Conservation (phyloP, 2,888 invertebrate genomes). For the Scelioninae gen. 1 region DNA sequence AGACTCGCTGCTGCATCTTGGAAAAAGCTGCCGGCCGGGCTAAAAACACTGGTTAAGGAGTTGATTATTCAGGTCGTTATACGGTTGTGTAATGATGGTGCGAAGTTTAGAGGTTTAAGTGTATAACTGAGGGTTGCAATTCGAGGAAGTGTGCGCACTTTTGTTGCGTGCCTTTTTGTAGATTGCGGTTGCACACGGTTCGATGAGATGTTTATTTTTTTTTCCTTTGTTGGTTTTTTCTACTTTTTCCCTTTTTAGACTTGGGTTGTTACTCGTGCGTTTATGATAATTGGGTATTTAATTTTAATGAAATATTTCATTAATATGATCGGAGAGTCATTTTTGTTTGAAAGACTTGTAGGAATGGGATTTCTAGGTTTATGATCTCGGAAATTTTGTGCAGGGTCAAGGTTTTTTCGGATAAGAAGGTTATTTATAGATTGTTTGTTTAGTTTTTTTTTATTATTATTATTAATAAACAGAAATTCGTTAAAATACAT, state of each 20-base stretch:
- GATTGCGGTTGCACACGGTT: constrained; percentile 9
- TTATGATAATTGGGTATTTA: constrained; percentile 49
- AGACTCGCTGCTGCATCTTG: not conserved
- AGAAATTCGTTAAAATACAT: no score
- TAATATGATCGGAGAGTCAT: not conserved
- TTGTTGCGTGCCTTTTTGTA: constrained; percentile 43
- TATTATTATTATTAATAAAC: no score
- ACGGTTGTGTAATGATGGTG: constrained; percentile 45
- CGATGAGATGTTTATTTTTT: constrained; percentile 24
- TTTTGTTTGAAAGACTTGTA: not conserved
- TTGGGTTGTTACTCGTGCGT: constrained; percentile 1
- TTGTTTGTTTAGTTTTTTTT: no score
- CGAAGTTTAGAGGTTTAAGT: constrained; percentile 51
- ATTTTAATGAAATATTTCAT: constrained; percentile 38
- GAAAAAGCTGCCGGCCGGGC: constrained; percentile 12
- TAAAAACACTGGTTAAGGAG: constrained; percentile 24
- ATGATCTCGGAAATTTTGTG: no score
- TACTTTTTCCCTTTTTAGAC: not conserved
- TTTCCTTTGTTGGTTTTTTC: not conserved
- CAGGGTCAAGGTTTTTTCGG: no score
- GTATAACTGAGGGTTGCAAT: constrained; percentile 35
- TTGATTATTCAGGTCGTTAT: constrained; percentile 54
- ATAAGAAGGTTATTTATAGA: no score
- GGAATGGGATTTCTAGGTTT: not conserved
- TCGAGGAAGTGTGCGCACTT: constrained; percentile 41